Base-by-base conservation (phyloP, 2,888 invertebrate genomes). In the Tenthredo livida region DNA sequence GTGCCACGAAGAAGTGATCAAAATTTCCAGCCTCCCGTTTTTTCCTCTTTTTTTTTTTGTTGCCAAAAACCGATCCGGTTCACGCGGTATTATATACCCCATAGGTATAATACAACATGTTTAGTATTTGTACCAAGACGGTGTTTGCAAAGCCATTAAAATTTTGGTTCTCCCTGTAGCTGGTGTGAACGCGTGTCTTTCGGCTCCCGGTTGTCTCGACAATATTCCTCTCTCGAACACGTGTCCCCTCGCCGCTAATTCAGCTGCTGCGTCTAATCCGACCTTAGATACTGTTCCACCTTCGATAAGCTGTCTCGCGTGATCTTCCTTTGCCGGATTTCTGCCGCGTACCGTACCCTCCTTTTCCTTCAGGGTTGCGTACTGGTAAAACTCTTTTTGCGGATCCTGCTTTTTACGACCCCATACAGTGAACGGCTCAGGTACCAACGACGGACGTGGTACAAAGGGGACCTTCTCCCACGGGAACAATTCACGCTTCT, bases 401-500 rank as follows among this genome's bases (percentile, higher is more conserved):
- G 94, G 92, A 83, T 93, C 92, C 86, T 90, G 91, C 86, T 93
- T 94, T 90, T 96, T 95, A 87, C 96, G 95, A 82, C 97, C 97
- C 95, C 96, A 97, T 88, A 97, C 97, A 89, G 97, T 97, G 93
- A 97, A 96, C 88, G 97, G 97, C 93, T 97, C 97, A 89, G 97
- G 96, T 90, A 97, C 96, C 93, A 97, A 95, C 92, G 97, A 97
- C 91, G 97, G 97, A 89, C 97, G 95, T 89, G 97, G 97, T 91
- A 97, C 97, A 94, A 95, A 96, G 91, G 97, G 97, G 94, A 97
- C 97, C 95, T 97, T 97, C 94, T 97, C 97, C 97, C 97, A 97
- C 91, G 97, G 97, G 92, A 97, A 96, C 94, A 95, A 94, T 90
- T 94, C 94, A 93, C 95, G 95, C 94, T 95, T 96, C 97, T 97